Evolutionary conservation across 2,113 vertebrate species (phyloP).

Genomic region (Xenopus borealis): DNA sequence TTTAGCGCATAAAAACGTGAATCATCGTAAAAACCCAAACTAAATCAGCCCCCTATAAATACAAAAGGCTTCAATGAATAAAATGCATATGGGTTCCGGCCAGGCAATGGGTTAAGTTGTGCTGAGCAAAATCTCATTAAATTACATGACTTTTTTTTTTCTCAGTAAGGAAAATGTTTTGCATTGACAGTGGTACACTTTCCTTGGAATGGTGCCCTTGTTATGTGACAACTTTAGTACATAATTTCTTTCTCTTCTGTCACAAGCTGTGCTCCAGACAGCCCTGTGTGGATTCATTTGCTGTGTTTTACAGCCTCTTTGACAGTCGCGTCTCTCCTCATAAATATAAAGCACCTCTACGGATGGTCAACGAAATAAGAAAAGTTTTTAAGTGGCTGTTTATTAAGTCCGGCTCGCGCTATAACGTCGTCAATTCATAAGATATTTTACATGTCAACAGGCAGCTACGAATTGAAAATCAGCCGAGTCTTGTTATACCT

Average conservation of each 20-base stretch:
- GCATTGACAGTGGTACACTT: not conserved
- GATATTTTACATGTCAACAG: constrained; percentile 17
- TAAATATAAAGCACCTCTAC: constrained; percentile 41
- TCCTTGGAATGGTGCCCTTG: constrained; percentile 28
- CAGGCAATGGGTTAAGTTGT: not conserved
- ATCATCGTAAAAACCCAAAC: too few relatives aligned
- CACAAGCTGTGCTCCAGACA: constrained; percentile 29
- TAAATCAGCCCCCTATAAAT: too few relatives aligned
- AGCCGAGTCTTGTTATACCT: not conserved
- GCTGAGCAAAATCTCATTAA: not conserved
- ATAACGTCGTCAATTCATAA: constrained; percentile 25
- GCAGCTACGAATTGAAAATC: not conserved
- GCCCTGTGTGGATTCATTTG: constrained; percentile 40
- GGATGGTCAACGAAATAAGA: constrained; percentile 41
- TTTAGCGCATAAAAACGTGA: too few relatives aligned
- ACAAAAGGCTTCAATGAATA: not conserved
- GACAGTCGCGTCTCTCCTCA: constrained; percentile 33
- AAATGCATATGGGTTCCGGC: not conserved
- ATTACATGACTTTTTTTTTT: not conserved
- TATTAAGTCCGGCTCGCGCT: constrained; percentile 29
- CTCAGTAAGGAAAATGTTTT: not conserved
- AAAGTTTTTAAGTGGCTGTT: constrained; percentile 39
- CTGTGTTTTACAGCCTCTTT: constrained; percentile 31
- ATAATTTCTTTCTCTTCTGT: constrained; percentile 26
- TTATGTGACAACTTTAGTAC: constrained; percentile 2